Evolutionary conservation across 2,888 invertebrate species (phyloP), one percentile per base, ranked within the genome.

Genomic region (Drosophila stalkeri): DNA sequence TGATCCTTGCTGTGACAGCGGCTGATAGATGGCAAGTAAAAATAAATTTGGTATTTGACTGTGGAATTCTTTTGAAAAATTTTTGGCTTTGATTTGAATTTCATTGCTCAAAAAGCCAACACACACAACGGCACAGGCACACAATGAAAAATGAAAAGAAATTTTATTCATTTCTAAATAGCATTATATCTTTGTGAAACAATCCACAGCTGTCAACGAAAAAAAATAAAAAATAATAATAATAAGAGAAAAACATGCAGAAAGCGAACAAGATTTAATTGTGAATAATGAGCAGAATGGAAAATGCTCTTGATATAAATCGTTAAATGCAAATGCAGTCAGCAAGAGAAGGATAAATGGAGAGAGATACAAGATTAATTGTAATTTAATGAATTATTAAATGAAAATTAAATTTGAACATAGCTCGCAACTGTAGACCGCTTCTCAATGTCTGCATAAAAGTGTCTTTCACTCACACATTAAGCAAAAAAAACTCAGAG

Each of bases 1-100:
- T 33, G 49, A 51, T 51, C 31, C 7, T 12, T 51, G 33, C 49
- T 12, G 11, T 33, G 49, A n/a, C 31, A n/a, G n/a, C 49, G 47
- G 12, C 18, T 5, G 5, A 20, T 20, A 12, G 20, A 14, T 6
- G 6, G 14, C n/a, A 11, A 27, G 47, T 2, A 33, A 6, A 12
- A 3, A 2, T 4, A 31, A 31, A 6, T 11, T 31, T 49, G 31
- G 5, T 11, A 49, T 49, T 49, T 33, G 18, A 33, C 31, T 31
- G 49, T 33, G 49, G 12, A 51, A 51, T 51, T 33, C 31, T 6
- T 7, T 6, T 18, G 33, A 33, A 51, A 18, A 18, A 33, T 18
- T 33, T 0, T 2, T 33, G 6, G 6, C 18, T 33, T 51, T 33
- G 49, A 49, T n/a, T 31, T 49, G 12, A 11, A 49, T 11, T 47